Percentiles rank a stretch among this genome's conserved stretches.
phyloP scores from a whole-genome alignment of 2,888 invertebrate genomes.

The Eristalis tenax region DNA sequence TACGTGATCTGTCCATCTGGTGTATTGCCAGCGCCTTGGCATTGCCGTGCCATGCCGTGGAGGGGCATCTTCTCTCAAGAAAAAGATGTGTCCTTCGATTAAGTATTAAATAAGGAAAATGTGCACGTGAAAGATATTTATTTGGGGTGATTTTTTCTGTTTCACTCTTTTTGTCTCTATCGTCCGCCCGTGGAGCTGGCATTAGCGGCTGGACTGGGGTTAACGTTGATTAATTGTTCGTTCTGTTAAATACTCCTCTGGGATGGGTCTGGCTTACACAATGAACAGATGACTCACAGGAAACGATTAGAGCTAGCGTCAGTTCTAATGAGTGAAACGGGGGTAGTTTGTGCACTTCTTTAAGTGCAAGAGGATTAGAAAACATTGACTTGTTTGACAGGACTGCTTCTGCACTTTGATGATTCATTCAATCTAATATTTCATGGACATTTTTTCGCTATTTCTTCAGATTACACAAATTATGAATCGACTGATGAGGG shows the following conservation, averaged over 20 bases:
- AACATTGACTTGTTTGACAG: not conserved
- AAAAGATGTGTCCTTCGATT: slow-evolving; percentile 52
- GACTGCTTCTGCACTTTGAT: not conserved
- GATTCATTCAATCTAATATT: not conserved
- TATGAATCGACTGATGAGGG: no score
- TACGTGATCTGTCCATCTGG: slow-evolving; percentile 67
- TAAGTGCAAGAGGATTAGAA: not conserved
- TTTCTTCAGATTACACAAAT: no score
- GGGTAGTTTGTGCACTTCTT: not conserved
- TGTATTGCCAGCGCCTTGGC: slow-evolving; percentile 25
- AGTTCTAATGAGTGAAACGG: not conserved
- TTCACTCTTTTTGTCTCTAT: not conserved
- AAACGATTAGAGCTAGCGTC: slow-evolving; percentile 9
- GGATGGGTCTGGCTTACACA: not conserved
- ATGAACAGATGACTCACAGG: slow-evolving; percentile 6
- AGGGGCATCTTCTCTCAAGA: not conserved
- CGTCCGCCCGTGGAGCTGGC: not conserved
- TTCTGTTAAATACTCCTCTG: slow-evolving; percentile 33
- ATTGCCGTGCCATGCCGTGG: not conserved
- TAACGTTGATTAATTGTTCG: slow-evolving; percentile 50
- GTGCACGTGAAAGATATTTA: slow-evolving; percentile 63
- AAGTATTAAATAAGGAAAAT: slow-evolving; percentile 57
- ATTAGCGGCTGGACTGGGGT: not conserved
- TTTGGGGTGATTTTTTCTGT: slow-evolving; percentile 49
- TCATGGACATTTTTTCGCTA: no score